Evolutionary conservation across 2,888 invertebrate genomes (phyloP), one percentile per base, ranked within the genome.

Genomic region (Spilarctia lutea): DNA sequence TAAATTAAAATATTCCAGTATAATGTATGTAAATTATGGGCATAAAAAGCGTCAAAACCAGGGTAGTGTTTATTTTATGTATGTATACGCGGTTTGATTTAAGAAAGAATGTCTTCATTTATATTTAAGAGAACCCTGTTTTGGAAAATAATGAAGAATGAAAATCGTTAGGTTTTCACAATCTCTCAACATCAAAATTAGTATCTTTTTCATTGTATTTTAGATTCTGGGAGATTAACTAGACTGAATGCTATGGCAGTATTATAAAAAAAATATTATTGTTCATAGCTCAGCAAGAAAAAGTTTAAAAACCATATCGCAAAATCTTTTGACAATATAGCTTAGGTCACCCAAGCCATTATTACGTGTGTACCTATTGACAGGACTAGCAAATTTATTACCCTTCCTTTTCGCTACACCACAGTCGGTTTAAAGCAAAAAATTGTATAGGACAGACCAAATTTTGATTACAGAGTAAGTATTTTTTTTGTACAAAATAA

Each of bases 1-100:
- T 77, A 83, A 85, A 85, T 84, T 84, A 84, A 85, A 85, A 85
- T 82, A 78, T 80, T 67, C 73, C 76, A 72, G 80, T 73, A 78
- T 79, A 85, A 83, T 80, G 60, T 83, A 84, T 84, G 84, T 83
- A 79, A 84, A 85, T 84, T 75, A 52, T 56, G 74, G 74, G 76
- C 75, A 84, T 85, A 85, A 84, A 84, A 83, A 83, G 72, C 77
- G 74, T 68, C 63, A 63, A 73, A 83, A 83, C 84, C 79, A 77
- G 75, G 80, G 75, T 76, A 71, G 39, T 83, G 77, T 83, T 81
- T 79, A 35, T 60, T 56, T 60, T 69, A 52, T 79, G 52, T 83
- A 33, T 68, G 60, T 60, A 60, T 72, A 71, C 68, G 63, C 56
- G 71, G 56, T 45, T 73, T 83, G 79, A 77, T 82, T 78, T 75